Conservation (phyloP, 1,140 invertebrate species). For the Lanistes nyassanus region DNA sequence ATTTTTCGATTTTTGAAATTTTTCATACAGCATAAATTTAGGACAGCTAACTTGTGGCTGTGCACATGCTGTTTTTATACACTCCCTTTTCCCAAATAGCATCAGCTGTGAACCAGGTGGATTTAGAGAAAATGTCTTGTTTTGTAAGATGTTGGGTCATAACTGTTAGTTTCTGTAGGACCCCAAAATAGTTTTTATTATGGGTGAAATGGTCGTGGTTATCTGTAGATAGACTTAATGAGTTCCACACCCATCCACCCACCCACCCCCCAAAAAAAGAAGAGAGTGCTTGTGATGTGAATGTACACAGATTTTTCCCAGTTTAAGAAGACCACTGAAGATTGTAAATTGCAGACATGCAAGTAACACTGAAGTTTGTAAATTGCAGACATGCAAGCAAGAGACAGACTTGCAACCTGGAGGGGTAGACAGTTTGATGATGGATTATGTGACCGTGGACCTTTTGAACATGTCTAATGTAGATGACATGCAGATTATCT, state of each 20-base stretch:
- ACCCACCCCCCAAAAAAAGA: too few relatives aligned
- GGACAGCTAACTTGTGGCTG: neutral
- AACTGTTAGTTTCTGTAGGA: too few relatives aligned
- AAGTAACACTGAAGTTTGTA: slow-evolving; percentile 42
- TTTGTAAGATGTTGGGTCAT: too few relatives aligned
- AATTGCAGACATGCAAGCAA: slow-evolving; percentile 85
- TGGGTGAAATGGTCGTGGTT: too few relatives aligned
- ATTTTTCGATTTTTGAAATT: slow-evolving; percentile 14
- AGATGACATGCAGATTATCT: slow-evolving; percentile 74
- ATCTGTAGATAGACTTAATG: too few relatives aligned
- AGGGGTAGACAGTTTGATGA: slow-evolving; percentile 79
- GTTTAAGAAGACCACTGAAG: neutral
- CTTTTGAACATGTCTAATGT: slow-evolving; percentile 85
- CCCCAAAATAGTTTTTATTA: too few relatives aligned
- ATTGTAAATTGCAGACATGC: slow-evolving; percentile 16
- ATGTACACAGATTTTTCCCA: slow-evolving; percentile 1
- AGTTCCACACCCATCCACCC: too few relatives aligned
- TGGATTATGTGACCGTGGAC: slow-evolving; percentile 86
- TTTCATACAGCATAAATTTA: slow-evolving; percentile 15
- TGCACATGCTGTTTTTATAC: too few relatives aligned
- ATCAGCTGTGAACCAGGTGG: too few relatives aligned
- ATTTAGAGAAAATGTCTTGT: too few relatives aligned
- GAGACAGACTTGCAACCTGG: slow-evolving; percentile 75
- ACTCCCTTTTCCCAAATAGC: too few relatives aligned
- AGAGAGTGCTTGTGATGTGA: too few relatives aligned